Evolutionary conservation across 2,113 vertebrate genomes (phyloP).

Genomic region (Clinocottus analis): DNA sequence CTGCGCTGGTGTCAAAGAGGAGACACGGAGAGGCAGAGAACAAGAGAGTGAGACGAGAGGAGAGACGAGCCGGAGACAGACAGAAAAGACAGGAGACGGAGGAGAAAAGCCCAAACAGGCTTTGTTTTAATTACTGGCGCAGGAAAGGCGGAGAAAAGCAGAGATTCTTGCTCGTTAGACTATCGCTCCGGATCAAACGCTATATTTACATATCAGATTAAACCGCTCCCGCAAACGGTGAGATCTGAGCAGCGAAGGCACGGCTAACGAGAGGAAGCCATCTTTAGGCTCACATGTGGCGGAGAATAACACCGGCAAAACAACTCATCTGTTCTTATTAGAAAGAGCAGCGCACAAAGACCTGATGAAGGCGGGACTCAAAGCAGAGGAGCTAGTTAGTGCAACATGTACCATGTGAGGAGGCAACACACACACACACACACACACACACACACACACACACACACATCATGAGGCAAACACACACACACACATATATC

Average conservation of each 20-base stretch:
- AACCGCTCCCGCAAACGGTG: conserved; percentile 88
- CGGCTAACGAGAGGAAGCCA: conserved; percentile 91
- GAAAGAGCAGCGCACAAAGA: conserved; percentile 50
- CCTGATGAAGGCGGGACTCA: conserved; percentile 37
- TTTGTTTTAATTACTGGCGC: conserved; percentile 90
- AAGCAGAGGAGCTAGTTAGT: conserved; percentile 53
- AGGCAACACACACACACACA: no score
- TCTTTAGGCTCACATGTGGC: conserved; percentile 73
- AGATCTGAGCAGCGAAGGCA: conserved; percentile 89
- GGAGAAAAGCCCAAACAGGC: conserved; percentile 79
- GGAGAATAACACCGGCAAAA: conserved; percentile 71
- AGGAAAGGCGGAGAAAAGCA: conserved; percentile 68
- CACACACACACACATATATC: no score
- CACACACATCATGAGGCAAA: no score
- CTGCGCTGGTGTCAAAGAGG: conserved; percentile 85
- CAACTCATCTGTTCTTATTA: conserved; percentile 84
- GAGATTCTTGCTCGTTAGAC: conserved; percentile 89
- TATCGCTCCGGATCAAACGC: conserved; percentile 89
- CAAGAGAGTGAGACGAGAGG: conserved; percentile 65
- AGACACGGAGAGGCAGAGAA: conserved; percentile 65
- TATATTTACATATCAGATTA: conserved; percentile 99
- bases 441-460: no score
- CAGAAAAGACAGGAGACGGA: conserved; percentile 60
- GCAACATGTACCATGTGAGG: conserved; percentile 23
- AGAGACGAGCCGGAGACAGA: conserved; percentile 73